Evolutionary conservation across 2,113 vertebrate genomes (phyloP).

Genomic region (Cervus canadensis): DNA sequence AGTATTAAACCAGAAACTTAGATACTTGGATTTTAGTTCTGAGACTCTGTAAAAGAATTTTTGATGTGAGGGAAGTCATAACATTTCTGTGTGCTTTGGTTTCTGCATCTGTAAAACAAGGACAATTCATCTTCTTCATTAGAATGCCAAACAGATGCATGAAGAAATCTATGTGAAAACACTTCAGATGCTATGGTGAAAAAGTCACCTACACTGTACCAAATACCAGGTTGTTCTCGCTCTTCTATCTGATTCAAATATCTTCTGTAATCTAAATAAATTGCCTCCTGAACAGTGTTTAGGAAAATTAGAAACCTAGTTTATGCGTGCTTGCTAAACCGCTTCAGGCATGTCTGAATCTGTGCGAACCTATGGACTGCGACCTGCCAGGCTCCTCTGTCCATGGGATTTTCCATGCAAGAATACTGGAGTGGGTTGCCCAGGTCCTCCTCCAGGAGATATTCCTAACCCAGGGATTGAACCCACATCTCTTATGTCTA

Average conservation of each 20-base stretch:
- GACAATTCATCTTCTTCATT: not conserved
- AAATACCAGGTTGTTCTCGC: not conserved
- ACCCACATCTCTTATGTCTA: not conserved
- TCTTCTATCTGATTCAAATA: not conserved
- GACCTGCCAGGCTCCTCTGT: not conserved
- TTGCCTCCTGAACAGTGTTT: not conserved
- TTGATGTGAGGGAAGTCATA: not conserved
- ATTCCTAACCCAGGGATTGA: not conserved
- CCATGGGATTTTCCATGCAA: not conserved
- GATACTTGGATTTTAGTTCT: not conserved
- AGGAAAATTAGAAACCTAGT: not conserved
- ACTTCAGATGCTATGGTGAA: not conserved
- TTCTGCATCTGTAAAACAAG: not conserved
- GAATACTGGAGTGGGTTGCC: not conserved
- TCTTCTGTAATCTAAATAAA: not conserved
- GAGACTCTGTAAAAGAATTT: not conserved
- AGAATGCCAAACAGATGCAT: not conserved
- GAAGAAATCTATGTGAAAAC: not conserved
- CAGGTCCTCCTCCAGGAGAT: not conserved
- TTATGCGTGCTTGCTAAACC: not conserved
- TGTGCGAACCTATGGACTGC: not conserved
- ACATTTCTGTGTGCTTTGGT: not conserved
- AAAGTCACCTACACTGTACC: not conserved
- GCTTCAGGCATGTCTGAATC: not conserved
- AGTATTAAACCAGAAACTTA: constrained; percentile 16